These are phyloP conservation scores for Lepidocolaptes lacrymiger DNA, from an alignment of 2,797 vertebrate genomes.

Conservation along the genomic window DNA sequence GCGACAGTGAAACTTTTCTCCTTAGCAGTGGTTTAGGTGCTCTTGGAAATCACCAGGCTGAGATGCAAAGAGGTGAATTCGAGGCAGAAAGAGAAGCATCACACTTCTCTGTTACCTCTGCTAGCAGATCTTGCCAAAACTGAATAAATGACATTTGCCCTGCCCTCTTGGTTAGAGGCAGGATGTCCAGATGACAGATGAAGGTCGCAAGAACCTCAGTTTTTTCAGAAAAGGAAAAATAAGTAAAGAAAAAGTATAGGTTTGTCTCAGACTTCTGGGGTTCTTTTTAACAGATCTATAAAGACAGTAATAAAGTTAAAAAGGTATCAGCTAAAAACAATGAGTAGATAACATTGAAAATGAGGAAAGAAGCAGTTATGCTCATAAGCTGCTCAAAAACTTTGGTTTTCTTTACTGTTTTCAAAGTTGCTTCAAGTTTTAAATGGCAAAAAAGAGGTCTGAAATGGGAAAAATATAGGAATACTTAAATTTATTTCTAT, in stretches of 20 bases:
- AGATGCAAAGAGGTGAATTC: not conserved
- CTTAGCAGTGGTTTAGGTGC: not conserved
- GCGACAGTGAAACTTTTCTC: not conserved
- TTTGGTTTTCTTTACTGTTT: not conserved
- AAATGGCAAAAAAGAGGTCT: not conserved
- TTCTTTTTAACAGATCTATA: not conserved
- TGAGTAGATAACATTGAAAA: not conserved
- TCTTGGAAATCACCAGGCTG: not conserved
- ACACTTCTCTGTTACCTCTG: not conserved
- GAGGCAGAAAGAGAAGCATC: not conserved
- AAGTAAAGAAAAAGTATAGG: not conserved
- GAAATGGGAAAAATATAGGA: not conserved
- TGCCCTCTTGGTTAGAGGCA: constrained; percentile 6
- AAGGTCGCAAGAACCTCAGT: not conserved
- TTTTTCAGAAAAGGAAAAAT: constrained; percentile 12
- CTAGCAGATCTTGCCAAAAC: not conserved
- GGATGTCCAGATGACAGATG: not conserved
- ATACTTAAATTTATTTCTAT: not conserved
- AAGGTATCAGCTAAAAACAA: not conserved
- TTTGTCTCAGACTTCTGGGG: not conserved
- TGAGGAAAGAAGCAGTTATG: not conserved
- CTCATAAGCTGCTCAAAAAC: constrained; percentile 11
- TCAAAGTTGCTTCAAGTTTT: not conserved
- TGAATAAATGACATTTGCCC: not conserved
- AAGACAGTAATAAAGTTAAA: not conserved